Conservation (phyloP, 2,888 invertebrate genomes). For the Rotaria magnacalcarata region DNA sequence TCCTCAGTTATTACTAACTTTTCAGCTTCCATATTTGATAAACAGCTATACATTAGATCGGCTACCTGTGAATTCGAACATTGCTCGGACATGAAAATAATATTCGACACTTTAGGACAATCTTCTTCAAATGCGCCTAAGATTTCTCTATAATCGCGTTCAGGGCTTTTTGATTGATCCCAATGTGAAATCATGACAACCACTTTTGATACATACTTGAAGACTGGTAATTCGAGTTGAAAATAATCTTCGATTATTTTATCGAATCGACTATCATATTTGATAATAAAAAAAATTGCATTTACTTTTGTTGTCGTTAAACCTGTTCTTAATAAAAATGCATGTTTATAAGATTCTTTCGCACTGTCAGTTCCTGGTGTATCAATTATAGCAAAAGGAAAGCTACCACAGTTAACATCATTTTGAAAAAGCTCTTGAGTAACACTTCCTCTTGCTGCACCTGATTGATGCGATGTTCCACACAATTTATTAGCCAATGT, state of each 20-base stretch:
- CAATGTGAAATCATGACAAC: slow-evolving; percentile 4
- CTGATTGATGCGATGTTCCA: neutral
- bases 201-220: neutral
- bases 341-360: neutral
- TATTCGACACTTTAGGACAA: no score
- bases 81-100: no score
- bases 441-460: neutral
- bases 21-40: no score
- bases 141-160: neutral
- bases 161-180: neutral
- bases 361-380: neutral
- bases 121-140: neutral
- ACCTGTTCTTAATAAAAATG: neutral
- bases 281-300: neutral
- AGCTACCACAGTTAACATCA: neutral
- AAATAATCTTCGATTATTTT: neutral
- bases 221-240: neutral
- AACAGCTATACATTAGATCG: no score
- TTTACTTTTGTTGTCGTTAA: neutral
- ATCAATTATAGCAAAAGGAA: neutral
- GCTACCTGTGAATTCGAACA: no score
- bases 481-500: neutral
- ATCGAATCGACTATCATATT: slow-evolving; percentile 15
- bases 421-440: neutral
- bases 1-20: no score